Percentiles rank a stretch among this genome's conserved stretches.
Conservation (phyloP, 2,888 invertebrate genomes). For the Stenodema calcarata region DNA sequence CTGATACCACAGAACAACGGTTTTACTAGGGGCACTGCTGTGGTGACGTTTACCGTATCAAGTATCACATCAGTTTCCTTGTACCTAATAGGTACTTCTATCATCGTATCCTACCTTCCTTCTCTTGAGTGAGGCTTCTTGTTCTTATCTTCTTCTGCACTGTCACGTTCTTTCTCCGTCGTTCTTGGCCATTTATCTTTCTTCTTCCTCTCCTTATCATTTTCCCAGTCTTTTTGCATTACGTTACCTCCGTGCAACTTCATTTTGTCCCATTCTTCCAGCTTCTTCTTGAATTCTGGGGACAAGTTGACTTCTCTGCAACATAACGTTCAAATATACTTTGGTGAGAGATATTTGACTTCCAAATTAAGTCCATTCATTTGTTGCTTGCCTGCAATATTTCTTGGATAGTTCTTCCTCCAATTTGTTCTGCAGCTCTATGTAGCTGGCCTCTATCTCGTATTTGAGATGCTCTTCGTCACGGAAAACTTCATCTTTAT, state of each 20-base stretch:
- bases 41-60: too few species aligned
- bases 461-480: conserved; percentile 63
- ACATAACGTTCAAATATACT: background rate
- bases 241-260: conserved; percentile 60
- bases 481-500: conserved; percentile 51
- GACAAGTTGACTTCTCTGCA: conserved; percentile 66
- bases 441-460: conserved; percentile 76
- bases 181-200: conserved; percentile 67
- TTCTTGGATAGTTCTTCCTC: conserved; percentile 68
- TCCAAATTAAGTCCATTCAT: conserved; percentile 57
- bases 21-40: too few species aligned
- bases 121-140: conserved; percentile 13
- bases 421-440: conserved; percentile 74
- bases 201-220: conserved; percentile 49
- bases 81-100: too few species aligned
- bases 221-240: conserved; percentile 48
- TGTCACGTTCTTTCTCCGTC: conserved; percentile 68
- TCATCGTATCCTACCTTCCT: background rate
- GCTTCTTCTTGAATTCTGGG: conserved; percentile 81
- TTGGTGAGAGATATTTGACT: background rate
- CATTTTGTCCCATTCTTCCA: conserved; percentile 85
- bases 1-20: too few species aligned
- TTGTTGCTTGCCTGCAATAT: conserved; percentile 55
- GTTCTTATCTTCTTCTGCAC: conserved; percentile 56
- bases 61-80: too few species aligned